These are phyloP conservation scores for Spondyliosoma cantharus DNA, from an alignment of 2,797 vertebrate species.

Conservation along the genomic window DNA sequence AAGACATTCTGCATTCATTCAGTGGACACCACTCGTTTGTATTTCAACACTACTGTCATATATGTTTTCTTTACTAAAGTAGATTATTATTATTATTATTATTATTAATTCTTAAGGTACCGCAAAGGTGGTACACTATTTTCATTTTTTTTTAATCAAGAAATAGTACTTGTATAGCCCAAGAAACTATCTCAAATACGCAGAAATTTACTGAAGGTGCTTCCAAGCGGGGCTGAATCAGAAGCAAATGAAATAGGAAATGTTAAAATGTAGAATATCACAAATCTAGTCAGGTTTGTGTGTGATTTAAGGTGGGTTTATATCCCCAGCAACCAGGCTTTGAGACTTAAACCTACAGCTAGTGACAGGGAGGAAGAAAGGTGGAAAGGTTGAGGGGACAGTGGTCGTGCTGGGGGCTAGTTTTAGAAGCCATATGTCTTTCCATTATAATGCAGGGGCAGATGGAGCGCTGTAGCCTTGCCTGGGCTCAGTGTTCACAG, in stretches of 20 bases:
- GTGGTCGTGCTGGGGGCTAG: constrained; percentile 7
- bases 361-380: constrained; percentile 32
- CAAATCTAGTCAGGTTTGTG: background rate
- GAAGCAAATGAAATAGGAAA: background rate
- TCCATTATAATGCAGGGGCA: constrained; percentile 62
- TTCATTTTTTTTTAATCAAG: no score
- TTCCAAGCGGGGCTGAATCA: background rate
- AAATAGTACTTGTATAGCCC: no score
- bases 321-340: constrained; percentile 13
- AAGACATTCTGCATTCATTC: no score
- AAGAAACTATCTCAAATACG: no score
- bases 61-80: no score
- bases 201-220: no score
- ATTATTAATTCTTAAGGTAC: no score
- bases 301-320: constrained; percentile 10
- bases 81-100: no score
- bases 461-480: constrained; percentile 63
- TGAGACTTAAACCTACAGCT: constrained; percentile 28
- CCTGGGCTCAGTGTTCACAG: constrained; percentile 50
- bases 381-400: constrained; percentile 13
- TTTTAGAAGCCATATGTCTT: constrained; percentile 68
- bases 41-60: no score
- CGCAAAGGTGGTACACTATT: no score
- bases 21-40: no score
- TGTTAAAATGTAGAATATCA: background rate